A percentile compares a stretch with the other conserved stretches of the same genome.
Conservation (phyloP, 2,113 vertebrate species). For the Gymnogyps californianus region DNA sequence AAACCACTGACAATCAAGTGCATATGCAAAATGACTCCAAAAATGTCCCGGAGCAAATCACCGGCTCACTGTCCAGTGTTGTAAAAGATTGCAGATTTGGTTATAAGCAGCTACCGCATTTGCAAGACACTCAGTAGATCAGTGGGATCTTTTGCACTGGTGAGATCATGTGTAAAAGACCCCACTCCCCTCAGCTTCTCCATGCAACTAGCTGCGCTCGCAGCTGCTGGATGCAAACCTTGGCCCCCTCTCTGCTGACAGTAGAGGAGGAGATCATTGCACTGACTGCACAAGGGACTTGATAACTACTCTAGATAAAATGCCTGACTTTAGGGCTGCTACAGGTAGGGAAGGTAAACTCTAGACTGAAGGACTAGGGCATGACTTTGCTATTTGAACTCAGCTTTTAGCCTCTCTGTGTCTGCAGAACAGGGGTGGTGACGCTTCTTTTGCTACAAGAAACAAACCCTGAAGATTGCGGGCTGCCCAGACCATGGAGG, state of each 20-base stretch:
- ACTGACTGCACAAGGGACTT: not conserved
- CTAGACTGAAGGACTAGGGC: not conserved
- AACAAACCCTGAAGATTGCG: not conserved
- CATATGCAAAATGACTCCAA: not conserved
- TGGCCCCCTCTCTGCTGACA: not conserved
- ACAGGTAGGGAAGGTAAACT: not conserved
- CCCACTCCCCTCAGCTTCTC: not conserved
- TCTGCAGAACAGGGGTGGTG: not conserved
- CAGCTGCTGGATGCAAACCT: not conserved
- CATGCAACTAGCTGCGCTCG: accelerated
- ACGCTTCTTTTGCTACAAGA: not conserved
- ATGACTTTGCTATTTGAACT: not conserved
- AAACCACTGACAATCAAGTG: not conserved
- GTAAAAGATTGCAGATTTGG: not conserved
- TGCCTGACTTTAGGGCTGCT: not conserved
- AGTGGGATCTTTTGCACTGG: not conserved
- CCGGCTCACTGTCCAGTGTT: not conserved
- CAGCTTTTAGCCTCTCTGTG: not conserved
- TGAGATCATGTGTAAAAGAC: not conserved
- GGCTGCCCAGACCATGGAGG: not conserved
- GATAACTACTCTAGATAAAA: not conserved
- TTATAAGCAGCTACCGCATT: not conserved
- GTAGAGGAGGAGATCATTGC: not conserved
- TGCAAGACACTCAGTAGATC: not conserved
- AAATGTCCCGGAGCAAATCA: not conserved